Conservation (phyloP, 35 echinoderm and acorn worm species). For the Hemicentrotus pulcherrimus region DNA sequence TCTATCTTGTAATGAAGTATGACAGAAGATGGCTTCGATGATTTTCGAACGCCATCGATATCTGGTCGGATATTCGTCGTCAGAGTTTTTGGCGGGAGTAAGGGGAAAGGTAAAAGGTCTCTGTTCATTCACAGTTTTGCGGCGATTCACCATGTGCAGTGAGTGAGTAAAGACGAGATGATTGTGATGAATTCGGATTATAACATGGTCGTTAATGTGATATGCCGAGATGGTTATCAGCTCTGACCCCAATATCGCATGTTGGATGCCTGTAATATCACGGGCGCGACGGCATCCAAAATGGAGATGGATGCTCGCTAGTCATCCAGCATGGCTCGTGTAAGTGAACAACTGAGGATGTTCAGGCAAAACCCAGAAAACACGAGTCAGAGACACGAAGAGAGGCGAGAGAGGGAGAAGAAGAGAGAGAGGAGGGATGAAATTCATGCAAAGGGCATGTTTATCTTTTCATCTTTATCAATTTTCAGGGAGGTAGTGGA, state of each 20-base stretch:
- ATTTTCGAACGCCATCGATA: conserved; percentile 11
- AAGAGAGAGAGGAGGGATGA: neutral
- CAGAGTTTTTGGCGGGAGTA: neutral
- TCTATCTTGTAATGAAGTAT: conserved; percentile 14
- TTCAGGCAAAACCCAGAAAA: neutral
- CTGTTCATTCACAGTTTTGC: neutral
- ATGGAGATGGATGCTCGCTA: conserved; percentile 26
- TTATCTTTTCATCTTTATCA: conserved; percentile 24
- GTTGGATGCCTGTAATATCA: conserved; percentile 30
- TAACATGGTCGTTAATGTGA: conserved; percentile 25
- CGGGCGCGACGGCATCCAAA: neutral
- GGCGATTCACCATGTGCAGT: neutral
- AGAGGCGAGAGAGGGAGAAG: neutral
- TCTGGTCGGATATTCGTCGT: neutral
- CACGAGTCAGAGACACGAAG: neutral
- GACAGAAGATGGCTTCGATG: conserved; percentile 1
- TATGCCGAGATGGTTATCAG: conserved; percentile 18
- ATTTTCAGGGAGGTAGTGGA: conserved; percentile 32
- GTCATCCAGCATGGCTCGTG: neutral
- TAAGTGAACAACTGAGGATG: conserved; percentile 30
- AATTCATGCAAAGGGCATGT: conserved; percentile 46
- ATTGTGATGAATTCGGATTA: conserved; percentile 42
- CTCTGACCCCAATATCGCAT: conserved; percentile 2
- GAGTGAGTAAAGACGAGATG: conserved; percentile 8
- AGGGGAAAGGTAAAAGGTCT: neutral